phyloP scores from a whole-genome alignment of 2,888 invertebrate genomes.

The Drosophila anomalata region DNA sequence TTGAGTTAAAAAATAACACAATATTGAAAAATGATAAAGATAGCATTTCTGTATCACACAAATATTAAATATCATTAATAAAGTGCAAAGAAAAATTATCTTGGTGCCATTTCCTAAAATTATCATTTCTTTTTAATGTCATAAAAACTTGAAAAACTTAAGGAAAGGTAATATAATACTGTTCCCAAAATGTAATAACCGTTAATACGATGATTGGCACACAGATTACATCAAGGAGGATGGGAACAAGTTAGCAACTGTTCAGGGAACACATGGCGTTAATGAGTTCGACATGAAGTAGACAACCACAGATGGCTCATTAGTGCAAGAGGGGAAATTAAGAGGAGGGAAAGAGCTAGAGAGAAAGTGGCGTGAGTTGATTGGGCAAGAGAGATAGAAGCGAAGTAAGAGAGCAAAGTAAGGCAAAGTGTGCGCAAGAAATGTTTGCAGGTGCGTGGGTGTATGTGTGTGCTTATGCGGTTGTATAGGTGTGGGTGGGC shows the following conservation, averaged over 20 bases:
- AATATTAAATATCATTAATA: no score
- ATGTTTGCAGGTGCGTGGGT: constrained; percentile 19
- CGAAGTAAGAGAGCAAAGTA: constrained; percentile 48
- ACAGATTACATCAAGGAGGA: background rate
- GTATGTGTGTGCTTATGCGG: constrained; percentile 5
- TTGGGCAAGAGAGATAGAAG: constrained; percentile 18
- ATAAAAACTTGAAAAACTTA: background rate
- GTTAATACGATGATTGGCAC: background rate
- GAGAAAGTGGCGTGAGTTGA: constrained; percentile 18
- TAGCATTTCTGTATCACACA: background rate
- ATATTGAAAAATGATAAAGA: background rate
- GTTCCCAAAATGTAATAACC: background rate
- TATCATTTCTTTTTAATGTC: no score
- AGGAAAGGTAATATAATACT: background rate
- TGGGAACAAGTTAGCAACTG: background rate
- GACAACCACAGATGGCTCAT: constrained; percentile 37
- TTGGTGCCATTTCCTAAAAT: no score
- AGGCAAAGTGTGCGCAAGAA: constrained; percentile 35
- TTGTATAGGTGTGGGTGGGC: constrained; percentile 1
- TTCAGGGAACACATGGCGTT: constrained; percentile 13
- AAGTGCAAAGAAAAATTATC: no score
- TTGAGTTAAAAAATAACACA: background rate
- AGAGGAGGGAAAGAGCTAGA: background rate
- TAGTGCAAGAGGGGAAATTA: constrained; percentile 29
- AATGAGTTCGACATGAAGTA: constrained; percentile 23